Percentiles rank a stretch among this genome's conserved stretches.
Conservation (phyloP, 2,797 vertebrate species). For the Podarcis lilfordi region DNA sequence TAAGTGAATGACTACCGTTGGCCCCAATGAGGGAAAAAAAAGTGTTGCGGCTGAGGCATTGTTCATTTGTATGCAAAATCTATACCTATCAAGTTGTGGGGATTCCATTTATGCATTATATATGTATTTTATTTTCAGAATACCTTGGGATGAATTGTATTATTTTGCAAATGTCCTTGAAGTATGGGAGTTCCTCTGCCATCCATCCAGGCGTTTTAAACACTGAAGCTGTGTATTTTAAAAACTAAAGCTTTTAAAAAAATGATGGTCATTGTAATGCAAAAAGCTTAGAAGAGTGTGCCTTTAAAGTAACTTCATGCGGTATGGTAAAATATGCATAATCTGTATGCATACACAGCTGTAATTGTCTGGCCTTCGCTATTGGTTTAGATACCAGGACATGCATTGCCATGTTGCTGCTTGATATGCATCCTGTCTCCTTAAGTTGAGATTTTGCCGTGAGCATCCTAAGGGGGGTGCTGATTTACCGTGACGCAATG, state of each 20-base stretch:
- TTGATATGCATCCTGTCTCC: background rate
- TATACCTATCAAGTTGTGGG: background rate
- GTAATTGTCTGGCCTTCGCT: background rate
- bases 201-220: background rate
- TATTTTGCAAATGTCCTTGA: background rate
- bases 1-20: background rate
- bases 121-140: background rate
- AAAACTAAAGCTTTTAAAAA: fast-evolving
- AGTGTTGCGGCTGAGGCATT: background rate
- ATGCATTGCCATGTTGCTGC: fast-evolving
- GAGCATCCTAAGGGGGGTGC: constrained; percentile 25
- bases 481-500: constrained; percentile 38
- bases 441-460: constrained; percentile 32
- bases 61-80: background rate
- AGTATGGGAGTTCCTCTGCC: background rate
- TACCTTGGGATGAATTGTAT: background rate
- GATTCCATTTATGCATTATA: background rate
- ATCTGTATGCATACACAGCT: background rate
- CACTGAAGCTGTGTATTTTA: background rate
- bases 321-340: background rate
- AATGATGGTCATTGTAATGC: background rate
- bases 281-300: background rate
- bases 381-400: background rate
- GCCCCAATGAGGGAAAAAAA: background rate
- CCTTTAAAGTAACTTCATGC: background rate